A percentile compares a stretch with the other conserved stretches of the same genome.
phyloP scores from a whole-genome alignment of 2,797 vertebrate genomes.

The Catharus ustulatus region DNA sequence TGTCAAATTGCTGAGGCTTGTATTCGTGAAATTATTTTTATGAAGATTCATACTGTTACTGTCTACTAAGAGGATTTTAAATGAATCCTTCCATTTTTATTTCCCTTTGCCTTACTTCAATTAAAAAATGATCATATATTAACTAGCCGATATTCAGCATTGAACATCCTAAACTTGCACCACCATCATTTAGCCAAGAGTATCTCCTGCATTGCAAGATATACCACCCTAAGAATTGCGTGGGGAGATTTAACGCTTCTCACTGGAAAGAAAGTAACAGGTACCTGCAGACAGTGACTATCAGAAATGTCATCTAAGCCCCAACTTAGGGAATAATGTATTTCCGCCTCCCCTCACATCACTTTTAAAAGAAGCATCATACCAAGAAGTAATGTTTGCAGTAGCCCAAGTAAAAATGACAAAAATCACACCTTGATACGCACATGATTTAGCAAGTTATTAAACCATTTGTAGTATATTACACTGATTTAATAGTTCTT shows the following conservation, averaged over 20 bases:
- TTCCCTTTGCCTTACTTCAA: not conserved
- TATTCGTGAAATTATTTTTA: too few relatives aligned
- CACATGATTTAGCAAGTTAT: not conserved
- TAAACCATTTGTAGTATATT: not conserved
- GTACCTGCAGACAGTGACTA: not conserved
- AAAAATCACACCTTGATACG: not conserved
- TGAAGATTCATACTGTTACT: not conserved
- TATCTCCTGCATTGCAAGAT: not conserved
- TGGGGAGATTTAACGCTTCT: not conserved
- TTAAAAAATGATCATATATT: not conserved
- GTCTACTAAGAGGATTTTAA: not conserved
- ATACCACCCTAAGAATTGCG: rapidly evolving
- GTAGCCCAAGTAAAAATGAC: not conserved
- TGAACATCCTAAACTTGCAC: not conserved
- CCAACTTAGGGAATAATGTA: not conserved
- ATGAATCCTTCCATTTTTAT: not conserved
- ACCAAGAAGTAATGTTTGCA: not conserved
- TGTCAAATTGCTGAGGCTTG: too few relatives aligned
- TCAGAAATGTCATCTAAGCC: not conserved
- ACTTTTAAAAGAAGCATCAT: not conserved
- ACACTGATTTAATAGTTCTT: not conserved
- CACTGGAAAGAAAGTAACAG: not conserved
- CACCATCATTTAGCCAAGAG: not conserved
- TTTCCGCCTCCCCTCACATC: not conserved
- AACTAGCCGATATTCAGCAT: not conserved